Evolutionary conservation across 2,888 invertebrate genomes (phyloP).

Genomic region (Papilio gigon): DNA sequence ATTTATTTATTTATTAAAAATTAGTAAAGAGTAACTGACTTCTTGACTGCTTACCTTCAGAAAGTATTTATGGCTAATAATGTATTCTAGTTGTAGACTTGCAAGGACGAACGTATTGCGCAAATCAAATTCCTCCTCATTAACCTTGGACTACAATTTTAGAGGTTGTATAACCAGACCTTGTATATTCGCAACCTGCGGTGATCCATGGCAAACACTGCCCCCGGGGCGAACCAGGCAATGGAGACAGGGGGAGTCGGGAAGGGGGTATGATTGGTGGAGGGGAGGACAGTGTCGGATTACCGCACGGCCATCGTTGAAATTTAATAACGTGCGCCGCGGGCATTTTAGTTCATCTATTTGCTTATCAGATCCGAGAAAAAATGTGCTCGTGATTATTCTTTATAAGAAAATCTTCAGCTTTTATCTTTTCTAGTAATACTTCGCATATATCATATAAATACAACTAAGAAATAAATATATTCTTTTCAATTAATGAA

Average conservation of each 20-base stretch:
- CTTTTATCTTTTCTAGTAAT: background rate
- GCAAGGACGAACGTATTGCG: background rate
- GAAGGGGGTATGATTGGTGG: background rate
- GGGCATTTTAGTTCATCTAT: slow-evolving; percentile 41
- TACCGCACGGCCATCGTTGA: slow-evolving; percentile 52
- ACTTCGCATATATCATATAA: background rate
- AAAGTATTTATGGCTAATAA: background rate
- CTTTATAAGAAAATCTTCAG: background rate
- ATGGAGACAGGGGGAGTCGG: background rate
- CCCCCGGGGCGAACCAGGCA: slow-evolving; percentile 16
- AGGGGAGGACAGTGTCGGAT: slow-evolving; percentile 45
- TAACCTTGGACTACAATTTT: slow-evolving; percentile 25
- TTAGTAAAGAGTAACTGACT: no score
- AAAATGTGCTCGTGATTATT: slow-evolving; percentile 10
- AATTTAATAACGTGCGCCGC: slow-evolving; percentile 57
- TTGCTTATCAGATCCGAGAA: slow-evolving; percentile 31
- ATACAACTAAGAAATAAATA: no score
- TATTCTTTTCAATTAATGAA: no score
- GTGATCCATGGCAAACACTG: slow-evolving; percentile 30
- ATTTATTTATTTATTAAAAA: no score
- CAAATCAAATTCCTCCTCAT: slow-evolving; percentile 25
- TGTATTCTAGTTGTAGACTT: background rate
- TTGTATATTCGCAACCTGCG: slow-evolving; percentile 33
- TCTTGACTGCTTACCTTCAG: background rate
- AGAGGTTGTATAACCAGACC: slow-evolving; percentile 33